Evolutionary conservation across 1,140 invertebrate species (phyloP).

Genomic region (Archegozetes longisetosus): DNA sequence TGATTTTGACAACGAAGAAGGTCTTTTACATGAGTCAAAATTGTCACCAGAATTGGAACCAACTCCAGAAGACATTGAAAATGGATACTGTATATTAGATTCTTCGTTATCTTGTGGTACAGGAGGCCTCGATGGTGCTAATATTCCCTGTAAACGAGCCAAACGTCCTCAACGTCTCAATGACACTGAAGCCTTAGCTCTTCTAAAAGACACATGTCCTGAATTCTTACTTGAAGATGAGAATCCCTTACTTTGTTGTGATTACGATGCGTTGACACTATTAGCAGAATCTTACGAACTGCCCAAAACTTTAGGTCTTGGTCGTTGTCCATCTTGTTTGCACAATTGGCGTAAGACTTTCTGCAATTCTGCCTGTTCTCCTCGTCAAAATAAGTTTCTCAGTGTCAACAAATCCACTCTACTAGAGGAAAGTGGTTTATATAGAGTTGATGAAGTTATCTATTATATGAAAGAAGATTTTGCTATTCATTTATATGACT

Average conservation of each 20-base stretch:
- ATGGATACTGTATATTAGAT: constrained; percentile 7
- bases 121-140: background rate
- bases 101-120: constrained; percentile 1
- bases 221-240: background rate
- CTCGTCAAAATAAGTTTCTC: constrained; percentile 19
- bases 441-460: constrained; percentile 1
- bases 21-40: too few relatives aligned
- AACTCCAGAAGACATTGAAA: background rate
- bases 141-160: constrained; percentile 9
- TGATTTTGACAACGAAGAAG: too few relatives aligned
- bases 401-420: constrained; percentile 8
- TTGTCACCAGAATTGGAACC: background rate
- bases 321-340: constrained; percentile 21
- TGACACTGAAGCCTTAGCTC: background rate
- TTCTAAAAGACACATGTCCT: constrained; percentile 15
- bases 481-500: constrained; percentile 18
- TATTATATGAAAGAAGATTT: constrained; percentile 14
- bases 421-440: background rate
- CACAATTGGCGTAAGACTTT: constrained; percentile 21
- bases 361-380: constrained; percentile 21
- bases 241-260: constrained; percentile 15
- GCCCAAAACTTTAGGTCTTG: constrained; percentile 27
- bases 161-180: background rate
- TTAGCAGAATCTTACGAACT: background rate
- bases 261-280: background rate